Percentiles rank a stretch among this genome's conserved stretches.
Evolutionary conservation across 2,113 vertebrate genomes (phyloP).

Genomic region (Stegastes partitus): DNA sequence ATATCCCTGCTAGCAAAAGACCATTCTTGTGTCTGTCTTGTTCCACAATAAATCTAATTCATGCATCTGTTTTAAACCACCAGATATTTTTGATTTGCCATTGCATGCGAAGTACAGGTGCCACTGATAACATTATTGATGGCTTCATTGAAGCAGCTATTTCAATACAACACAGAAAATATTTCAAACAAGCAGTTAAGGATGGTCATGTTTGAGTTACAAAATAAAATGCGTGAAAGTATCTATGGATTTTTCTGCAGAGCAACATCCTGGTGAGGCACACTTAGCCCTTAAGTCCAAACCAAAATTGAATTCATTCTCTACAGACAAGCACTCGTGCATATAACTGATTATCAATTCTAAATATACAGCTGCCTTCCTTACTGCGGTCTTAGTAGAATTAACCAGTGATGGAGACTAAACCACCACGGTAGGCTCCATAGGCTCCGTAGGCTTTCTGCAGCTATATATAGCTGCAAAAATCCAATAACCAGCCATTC

Average conservation of each 20-base stretch:
- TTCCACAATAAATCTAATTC: slow-evolving; percentile 1
- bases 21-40: neutral
- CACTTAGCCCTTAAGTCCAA: no score
- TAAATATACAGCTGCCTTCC: neutral
- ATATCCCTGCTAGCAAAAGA: neutral
- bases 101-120: neutral
- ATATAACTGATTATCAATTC: neutral
- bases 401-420: neutral
- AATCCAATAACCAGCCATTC: neutral
- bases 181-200: slow-evolving; percentile 10
- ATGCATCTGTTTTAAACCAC: neutral
- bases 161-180: neutral
- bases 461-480: neutral
- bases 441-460: neutral
- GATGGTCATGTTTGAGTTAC: neutral
- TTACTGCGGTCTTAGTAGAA: neutral
- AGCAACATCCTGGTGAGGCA: no score
- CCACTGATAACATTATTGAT: neutral
- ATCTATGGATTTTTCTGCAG: no score
- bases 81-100: slow-evolving; percentile 8
- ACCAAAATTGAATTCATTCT: no score
- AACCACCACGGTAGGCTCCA: no score
- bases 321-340: no score
- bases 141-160: slow-evolving; percentile 4
- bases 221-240: no score